Evolutionary conservation across 23 tunicate species (phyloP), one percentile per base, ranked within the genome.

Genomic region (Phallusia fumigata): DNA sequence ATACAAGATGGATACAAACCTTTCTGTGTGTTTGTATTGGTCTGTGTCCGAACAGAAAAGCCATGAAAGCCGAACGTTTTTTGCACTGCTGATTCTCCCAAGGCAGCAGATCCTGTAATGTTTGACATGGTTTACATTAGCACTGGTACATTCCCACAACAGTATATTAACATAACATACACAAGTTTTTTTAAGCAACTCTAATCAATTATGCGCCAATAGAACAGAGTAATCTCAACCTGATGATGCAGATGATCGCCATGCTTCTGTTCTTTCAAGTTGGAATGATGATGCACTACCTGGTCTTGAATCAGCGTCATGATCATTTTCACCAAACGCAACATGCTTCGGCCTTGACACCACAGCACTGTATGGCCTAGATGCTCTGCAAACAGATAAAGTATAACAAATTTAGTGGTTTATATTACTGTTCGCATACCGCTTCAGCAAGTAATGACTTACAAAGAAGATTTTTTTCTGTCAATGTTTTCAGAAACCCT

Each of bases 261-360:
- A 93, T 19, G 98, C 98, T 77, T 93, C 98, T 0, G 98, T 93
- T 51, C 98, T 65, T 79, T 52, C 84, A 53, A 88, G 81, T 75
- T 93, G 98, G 75, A 93, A 93, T 30, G 98, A 88, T 19, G 93
- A 88, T 0, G 93, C 93, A 85, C 93, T 93, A 30, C 90, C 98
- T 3, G 91, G 97, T 31, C 91, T 74, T 12, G 92, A 83, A 13
- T 86, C 90, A 26, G 35, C 47, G 19, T 80, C 64, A 12, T 36
- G 18, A 30, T 64, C 78, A 32, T 86, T 52, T 3, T 83, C 53
- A 19, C 64, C 83, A 58, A 65, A 58, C 53, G 78, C 34, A 11
- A 85, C 76, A 19, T 72, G 79, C 32, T 89, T 84, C 26, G 79
- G 83, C 6, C 82, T 78, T 11, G 82, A 2, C 0, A 86, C 36